These are phyloP conservation scores for Tauraco erythrolophus DNA, from an alignment of 2,113 vertebrate genomes.

Conservation along the genomic window DNA sequence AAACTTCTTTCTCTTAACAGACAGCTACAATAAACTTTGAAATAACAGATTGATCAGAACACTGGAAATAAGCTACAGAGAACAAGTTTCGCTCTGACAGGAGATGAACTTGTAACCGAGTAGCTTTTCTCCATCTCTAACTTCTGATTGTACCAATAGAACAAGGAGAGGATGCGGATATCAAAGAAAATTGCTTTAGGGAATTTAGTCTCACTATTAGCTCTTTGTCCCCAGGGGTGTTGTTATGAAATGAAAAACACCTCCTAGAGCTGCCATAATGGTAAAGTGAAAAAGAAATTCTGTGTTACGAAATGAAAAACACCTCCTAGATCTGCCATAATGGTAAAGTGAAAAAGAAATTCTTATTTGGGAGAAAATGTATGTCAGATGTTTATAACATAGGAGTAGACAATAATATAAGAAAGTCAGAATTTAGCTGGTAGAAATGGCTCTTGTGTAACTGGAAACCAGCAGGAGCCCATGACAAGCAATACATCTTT, in stretches of 20 bases:
- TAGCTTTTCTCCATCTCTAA: not conserved
- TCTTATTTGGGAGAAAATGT: not conserved
- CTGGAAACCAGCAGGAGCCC: not conserved
- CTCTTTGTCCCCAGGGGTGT: not conserved
- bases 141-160: not conserved
- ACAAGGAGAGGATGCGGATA: not conserved
- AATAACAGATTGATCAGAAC: not conserved
- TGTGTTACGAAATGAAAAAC: slow-evolving; percentile 19
- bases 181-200: slow-evolving; percentile 45
- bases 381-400: not conserved
- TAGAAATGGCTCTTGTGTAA: not conserved
- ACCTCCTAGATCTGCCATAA: not conserved
- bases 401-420: not conserved
- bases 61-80: not conserved
- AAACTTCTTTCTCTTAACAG: not conserved
- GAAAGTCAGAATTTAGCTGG: not conserved
- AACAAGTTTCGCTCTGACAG: not conserved
- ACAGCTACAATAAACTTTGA: not conserved
- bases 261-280: not conserved
- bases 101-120: not conserved
- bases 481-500: not conserved
- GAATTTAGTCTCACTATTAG: not conserved
- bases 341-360: not conserved
- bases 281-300: not conserved
- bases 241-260: slow-evolving; percentile 16